Evolutionary conservation across 2,888 invertebrate genomes (phyloP).

Genomic region (Sericinus montela): DNA sequence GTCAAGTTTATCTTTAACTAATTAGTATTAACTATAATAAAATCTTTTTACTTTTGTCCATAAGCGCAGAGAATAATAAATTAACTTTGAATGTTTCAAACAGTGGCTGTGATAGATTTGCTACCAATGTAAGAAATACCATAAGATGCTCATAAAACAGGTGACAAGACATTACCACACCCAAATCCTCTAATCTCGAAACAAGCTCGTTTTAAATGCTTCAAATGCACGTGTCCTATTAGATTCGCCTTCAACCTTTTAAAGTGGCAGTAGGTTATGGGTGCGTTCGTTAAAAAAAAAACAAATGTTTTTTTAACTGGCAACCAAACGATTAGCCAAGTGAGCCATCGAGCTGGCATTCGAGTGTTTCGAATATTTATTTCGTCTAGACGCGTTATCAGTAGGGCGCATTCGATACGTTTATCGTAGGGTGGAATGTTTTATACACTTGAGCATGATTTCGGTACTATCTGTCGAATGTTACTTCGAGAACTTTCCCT

Average conservation of each 20-base stretch:
- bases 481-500: conserved; percentile 11
- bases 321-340: conserved; percentile 70
- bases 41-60: too few species aligned
- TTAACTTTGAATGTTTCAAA: too few species aligned
- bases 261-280: conserved; percentile 62
- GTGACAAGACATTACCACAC: conserved; percentile 39
- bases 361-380: conserved; percentile 72
- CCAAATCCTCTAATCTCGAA: conserved; percentile 47
- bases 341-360: conserved; percentile 73
- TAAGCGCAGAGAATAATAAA: too few species aligned
- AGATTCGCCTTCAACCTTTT: conserved; percentile 68
- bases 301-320: conserved; percentile 47
- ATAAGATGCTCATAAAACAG: conserved; percentile 22
- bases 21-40: too few species aligned
- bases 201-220: conserved; percentile 51
- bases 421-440: conserved; percentile 64
- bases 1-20: too few species aligned
- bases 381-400: conserved; percentile 74
- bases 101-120: not conserved
- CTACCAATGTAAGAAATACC: conserved; percentile 7
- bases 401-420: conserved; percentile 53
- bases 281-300: conserved; percentile 54
- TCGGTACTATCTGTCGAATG: conserved; percentile 10
- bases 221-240: conserved; percentile 50
- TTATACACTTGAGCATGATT: conserved; percentile 59